Percentiles rank a stretch among this genome's conserved stretches.
Evolutionary conservation across 1,140 invertebrate species (phyloP).

Genomic region (Atta texana): DNA sequence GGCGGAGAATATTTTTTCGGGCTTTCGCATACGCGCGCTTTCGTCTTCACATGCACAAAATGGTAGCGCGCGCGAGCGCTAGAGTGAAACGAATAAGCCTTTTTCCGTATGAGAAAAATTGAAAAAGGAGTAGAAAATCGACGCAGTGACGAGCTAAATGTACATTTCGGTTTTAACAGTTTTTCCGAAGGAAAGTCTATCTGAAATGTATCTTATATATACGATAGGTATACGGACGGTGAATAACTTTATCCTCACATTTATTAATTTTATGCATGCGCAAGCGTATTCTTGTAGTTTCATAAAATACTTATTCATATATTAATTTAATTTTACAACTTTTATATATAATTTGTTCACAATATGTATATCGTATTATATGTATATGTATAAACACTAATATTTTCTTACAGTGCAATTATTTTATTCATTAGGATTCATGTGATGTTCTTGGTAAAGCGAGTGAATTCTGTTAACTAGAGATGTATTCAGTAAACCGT

Average conservation of each 20-base stretch:
- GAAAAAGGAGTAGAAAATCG: background rate
- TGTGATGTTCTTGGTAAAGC: constrained; percentile 31
- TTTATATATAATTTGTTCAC: background rate
- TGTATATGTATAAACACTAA: background rate
- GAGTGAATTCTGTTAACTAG: constrained; percentile 10
- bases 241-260: background rate
- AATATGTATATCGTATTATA: background rate
- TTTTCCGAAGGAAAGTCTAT: constrained; percentile 9
- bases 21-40: constrained; percentile 25
- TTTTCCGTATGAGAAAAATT: background rate
- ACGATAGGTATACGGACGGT: background rate
- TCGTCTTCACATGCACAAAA: background rate
- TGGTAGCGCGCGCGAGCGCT: background rate
- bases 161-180: background rate
- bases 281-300: background rate
- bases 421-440: constrained; percentile 28
- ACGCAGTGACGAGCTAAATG: background rate
- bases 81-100: constrained; percentile 2
- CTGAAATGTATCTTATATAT: background rate
- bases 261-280: background rate
- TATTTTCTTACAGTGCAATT: background rate
- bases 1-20: constrained; percentile 67
- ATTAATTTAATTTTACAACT: background rate
- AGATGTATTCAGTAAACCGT: constrained; percentile 59
- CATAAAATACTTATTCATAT: background rate